Evolutionary conservation across 2,888 invertebrate genomes (phyloP).

Genomic region (Pycnomerus fuliginosus): DNA sequence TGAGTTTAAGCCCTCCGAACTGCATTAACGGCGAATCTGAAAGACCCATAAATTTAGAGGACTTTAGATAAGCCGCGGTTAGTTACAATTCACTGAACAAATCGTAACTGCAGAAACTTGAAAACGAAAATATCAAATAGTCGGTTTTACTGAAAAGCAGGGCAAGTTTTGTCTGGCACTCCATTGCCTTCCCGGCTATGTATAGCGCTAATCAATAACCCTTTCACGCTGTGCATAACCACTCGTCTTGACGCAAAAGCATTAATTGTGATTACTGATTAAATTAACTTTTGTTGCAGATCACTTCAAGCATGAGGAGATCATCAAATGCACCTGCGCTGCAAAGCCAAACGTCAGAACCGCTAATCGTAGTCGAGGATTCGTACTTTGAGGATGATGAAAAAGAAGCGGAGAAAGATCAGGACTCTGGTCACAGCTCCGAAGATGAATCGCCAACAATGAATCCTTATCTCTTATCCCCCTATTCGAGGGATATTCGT

Average conservation of each 20-base stretch:
- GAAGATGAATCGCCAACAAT: constrained; percentile 71
- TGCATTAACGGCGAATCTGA: too few relatives aligned
- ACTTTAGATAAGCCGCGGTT: too few relatives aligned
- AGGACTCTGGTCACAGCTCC: constrained; percentile 62
- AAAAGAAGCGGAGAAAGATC: constrained; percentile 28
- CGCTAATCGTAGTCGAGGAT: constrained; percentile 82
- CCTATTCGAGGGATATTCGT: constrained; percentile 71
- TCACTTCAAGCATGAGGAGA: constrained; percentile 57
- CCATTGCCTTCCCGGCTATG: constrained; percentile 19
- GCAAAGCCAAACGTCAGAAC: constrained; percentile 60
- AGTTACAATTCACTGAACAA: too few relatives aligned
- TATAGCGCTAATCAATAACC: constrained; percentile 25
- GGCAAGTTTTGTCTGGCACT: not conserved
- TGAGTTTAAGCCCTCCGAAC: too few relatives aligned
- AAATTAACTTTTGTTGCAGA: constrained; percentile 7
- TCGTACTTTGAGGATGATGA: constrained; percentile 63
- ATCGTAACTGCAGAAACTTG: too few relatives aligned
- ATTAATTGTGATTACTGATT: too few relatives aligned
- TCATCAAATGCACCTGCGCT: constrained; percentile 66
- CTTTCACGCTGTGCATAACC: constrained; percentile 10
- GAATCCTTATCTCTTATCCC: constrained; percentile 79
- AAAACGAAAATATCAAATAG: too few relatives aligned
- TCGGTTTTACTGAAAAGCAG: not conserved
- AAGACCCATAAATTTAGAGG: too few relatives aligned
- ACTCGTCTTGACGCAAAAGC: too few relatives aligned